A percentile compares a stretch with the other conserved stretches of the same genome.
These are phyloP conservation scores for Pammene aurita DNA, from an alignment of 2,888 invertebrate species.

Conservation along the genomic window DNA sequence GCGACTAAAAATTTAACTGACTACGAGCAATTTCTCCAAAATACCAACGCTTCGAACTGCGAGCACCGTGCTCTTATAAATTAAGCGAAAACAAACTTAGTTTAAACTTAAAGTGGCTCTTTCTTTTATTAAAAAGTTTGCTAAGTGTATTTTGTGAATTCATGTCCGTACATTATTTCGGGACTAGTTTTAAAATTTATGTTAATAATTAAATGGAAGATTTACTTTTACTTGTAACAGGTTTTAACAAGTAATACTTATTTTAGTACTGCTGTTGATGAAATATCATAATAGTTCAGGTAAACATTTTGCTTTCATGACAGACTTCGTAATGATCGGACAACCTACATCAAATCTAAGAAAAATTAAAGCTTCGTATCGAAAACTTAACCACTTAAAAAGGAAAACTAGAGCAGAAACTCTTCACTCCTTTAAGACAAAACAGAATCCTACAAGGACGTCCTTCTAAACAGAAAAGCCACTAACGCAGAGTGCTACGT, in stretches of 20 bases:
- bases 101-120: constrained; percentile 31
- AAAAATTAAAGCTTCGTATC: too few species aligned
- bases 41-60: constrained; percentile 60
- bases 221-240: too few species aligned
- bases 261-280: too few species aligned
- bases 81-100: constrained; percentile 63
- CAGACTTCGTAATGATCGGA: too few species aligned
- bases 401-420: background rate
- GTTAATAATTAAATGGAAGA: too few species aligned
- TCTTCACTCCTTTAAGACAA: background rate
- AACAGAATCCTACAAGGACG: constrained; percentile 5
- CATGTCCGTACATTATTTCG: constrained; percentile 13
- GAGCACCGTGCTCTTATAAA: constrained; percentile 55
- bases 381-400: background rate
- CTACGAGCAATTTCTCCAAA: constrained; percentile 67
- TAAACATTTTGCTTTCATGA: too few species aligned
- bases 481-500: constrained; percentile 30
- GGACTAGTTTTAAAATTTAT: constrained; percentile 3
- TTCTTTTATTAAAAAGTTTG: constrained; percentile 38
- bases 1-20: constrained; percentile 65
- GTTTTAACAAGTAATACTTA: too few species aligned
- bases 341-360: too few species aligned
- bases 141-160: constrained; percentile 16
- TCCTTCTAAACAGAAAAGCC: constrained; percentile 16
- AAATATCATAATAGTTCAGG: background rate